These are phyloP conservation scores for Schizopygopsis malacanthus DNA, from an alignment of 2,797 vertebrate genomes.

Conservation along the genomic window DNA sequence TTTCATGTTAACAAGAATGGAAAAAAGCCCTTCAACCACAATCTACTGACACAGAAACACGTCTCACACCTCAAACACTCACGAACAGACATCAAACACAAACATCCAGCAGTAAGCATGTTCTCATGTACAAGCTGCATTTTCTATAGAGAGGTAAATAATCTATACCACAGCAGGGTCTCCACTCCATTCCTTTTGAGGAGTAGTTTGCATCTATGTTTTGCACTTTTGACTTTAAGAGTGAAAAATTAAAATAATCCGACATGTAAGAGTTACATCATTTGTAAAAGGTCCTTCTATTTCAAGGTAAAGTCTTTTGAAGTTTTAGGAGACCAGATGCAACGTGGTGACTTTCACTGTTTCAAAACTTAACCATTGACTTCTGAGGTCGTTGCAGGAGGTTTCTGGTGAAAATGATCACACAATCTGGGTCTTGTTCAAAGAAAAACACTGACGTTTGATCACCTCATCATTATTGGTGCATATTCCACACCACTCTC, in stretches of 20 bases:
- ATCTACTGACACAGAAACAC: neutral
- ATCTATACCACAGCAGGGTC: neutral
- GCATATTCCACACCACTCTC: neutral
- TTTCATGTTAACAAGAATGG: neutral
- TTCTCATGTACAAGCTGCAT: neutral
- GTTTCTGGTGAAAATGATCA: too few relatives aligned
- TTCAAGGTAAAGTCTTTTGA: neutral
- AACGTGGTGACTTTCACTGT: too few relatives aligned
- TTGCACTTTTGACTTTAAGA: neutral
- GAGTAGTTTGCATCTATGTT: neutral
- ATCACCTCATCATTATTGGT: neutral
- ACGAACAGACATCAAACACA: neutral
- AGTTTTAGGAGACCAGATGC: neutral
- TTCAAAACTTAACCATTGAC: too few relatives aligned
- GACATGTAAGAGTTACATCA: neutral
- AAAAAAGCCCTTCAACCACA: neutral
- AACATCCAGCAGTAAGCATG: neutral
- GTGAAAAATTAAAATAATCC: neutral
- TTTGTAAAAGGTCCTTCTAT: neutral
- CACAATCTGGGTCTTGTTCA: too few relatives aligned
- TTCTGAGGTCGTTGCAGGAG: too few relatives aligned
- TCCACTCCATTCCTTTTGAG: neutral
- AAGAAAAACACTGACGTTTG: neutral
- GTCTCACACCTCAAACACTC: neutral
- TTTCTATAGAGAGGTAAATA: neutral